These are phyloP conservation scores for Ceriagrion tenellum DNA, from an alignment of 2,888 invertebrate species.

Conservation along the genomic window DNA sequence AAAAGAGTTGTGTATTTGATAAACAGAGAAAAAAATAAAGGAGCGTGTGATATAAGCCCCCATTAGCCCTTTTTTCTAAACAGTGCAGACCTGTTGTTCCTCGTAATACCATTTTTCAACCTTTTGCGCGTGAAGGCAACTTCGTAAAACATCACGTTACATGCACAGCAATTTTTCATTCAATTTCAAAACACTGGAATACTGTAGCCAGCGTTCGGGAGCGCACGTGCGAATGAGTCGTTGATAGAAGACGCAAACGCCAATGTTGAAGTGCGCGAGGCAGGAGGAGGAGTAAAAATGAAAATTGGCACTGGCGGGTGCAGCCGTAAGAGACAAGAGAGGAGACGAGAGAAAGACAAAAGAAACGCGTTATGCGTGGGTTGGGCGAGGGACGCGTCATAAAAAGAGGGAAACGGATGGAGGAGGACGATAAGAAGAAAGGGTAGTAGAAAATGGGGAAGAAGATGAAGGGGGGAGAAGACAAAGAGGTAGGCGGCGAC, in stretches of 20 bases:
- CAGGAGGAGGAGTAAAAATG: not conserved
- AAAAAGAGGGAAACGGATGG: not conserved
- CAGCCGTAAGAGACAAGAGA: not conserved
- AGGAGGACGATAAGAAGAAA: not conserved
- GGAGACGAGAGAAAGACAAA: not conserved
- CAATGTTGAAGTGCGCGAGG: not conserved
- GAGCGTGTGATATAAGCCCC: too few relatives aligned
- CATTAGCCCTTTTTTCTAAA: too few relatives aligned
- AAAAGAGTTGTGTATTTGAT: too few relatives aligned
- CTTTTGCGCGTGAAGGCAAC: too few relatives aligned
- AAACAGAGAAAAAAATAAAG: too few relatives aligned
- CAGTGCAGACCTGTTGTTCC: too few relatives aligned
- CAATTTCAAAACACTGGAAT: too few relatives aligned
- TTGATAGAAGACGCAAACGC: not conserved
- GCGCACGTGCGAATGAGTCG: not conserved
- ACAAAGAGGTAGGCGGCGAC: not conserved
- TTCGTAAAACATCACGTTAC: too few relatives aligned
- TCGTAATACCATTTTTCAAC: too few relatives aligned
- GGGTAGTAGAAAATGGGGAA: not conserved
- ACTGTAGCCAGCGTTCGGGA: too few relatives aligned
- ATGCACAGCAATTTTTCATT: too few relatives aligned
- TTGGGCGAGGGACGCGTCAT: not conserved
- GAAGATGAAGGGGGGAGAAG: not conserved
- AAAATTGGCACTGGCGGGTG: slow-evolving; percentile 5
- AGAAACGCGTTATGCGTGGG: not conserved